These are phyloP conservation scores for Hydrozoanthus gracilis DNA, from an alignment of 92 coral and sea anemone genomes.

Conservation along the genomic window DNA sequence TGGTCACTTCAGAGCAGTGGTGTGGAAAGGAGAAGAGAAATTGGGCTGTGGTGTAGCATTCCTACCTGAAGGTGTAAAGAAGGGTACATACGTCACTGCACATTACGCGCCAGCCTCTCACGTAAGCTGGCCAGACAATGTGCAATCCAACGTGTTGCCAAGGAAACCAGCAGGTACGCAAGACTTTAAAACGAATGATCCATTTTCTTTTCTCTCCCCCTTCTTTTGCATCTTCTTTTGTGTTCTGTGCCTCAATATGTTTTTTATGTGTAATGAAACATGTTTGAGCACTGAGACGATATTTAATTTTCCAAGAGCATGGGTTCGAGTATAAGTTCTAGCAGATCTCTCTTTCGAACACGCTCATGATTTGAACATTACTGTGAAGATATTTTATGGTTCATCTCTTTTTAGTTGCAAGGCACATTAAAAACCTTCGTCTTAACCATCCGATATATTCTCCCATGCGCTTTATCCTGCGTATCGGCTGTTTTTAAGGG, in stretches of 20 bases:
- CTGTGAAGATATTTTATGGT: too few species aligned
- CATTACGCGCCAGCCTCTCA: slow-evolving; percentile 80
- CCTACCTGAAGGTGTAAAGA: slow-evolving; percentile 20
- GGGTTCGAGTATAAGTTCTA: too few species aligned
- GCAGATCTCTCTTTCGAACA: too few species aligned
- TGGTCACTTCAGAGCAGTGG: slow-evolving; percentile 82
- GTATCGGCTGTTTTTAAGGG: too few species aligned
- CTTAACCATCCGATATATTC: too few species aligned
- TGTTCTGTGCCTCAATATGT: not conserved
- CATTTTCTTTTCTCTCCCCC: not conserved
- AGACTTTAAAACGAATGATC: not conserved
- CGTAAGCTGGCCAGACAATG: slow-evolving; percentile 13
- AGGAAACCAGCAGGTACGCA: slow-evolving; percentile 58
- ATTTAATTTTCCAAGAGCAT: too few species aligned
- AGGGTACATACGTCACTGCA: slow-evolving; percentile 80
- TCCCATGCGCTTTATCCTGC: too few species aligned
- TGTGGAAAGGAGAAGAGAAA: slow-evolving; percentile 68
- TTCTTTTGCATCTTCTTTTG: not conserved
- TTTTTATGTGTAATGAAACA: not conserved
- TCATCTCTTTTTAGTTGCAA: too few species aligned
- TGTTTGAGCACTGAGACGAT: not conserved
- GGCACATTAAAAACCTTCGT: too few species aligned
- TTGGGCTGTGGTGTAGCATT: slow-evolving; percentile 80
- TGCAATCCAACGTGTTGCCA: slow-evolving; percentile 51
- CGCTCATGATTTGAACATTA: too few species aligned